Evolutionary conservation across 2,113 vertebrate genomes (phyloP).

Genomic region (Vidua chalybeata): DNA sequence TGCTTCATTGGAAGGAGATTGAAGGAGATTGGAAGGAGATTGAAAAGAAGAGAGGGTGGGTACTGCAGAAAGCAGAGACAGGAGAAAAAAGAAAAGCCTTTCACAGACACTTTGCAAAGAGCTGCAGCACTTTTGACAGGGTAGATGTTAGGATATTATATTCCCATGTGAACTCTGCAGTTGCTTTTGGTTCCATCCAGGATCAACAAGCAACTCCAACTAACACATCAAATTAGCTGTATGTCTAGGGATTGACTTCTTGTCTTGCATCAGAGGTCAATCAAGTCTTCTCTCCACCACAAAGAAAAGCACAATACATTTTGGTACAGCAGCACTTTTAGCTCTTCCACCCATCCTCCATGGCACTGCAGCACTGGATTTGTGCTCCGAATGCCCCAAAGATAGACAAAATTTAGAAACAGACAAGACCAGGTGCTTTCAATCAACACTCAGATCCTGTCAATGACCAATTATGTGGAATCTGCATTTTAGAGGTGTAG

Average conservation of each 20-base stretch:
- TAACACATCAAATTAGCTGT: background rate
- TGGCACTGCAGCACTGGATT: rapidly evolving
- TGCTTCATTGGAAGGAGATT: background rate
- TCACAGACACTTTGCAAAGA: background rate
- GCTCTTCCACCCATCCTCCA: background rate
- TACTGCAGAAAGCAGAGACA: background rate
- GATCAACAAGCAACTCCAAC: background rate
- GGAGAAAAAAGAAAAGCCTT: background rate
- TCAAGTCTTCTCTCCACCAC: background rate
- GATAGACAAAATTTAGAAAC: background rate
- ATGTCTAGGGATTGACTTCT: background rate
- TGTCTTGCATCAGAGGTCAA: background rate
- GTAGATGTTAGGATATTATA: background rate
- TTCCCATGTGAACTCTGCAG: background rate
- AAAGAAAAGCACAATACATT: background rate
- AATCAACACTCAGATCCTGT: background rate
- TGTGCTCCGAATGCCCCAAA: background rate
- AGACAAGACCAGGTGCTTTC: background rate
- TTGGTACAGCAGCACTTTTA: background rate
- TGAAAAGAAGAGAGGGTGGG: background rate
- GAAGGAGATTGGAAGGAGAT: background rate
- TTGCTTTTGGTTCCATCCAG: background rate
- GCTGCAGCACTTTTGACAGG: background rate
- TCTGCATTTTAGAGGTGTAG: background rate
- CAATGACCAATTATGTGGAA: background rate